These are phyloP conservation scores for Bolborhynchus lineola DNA, from an alignment of 2,113 vertebrate species.

Conservation along the genomic window DNA sequence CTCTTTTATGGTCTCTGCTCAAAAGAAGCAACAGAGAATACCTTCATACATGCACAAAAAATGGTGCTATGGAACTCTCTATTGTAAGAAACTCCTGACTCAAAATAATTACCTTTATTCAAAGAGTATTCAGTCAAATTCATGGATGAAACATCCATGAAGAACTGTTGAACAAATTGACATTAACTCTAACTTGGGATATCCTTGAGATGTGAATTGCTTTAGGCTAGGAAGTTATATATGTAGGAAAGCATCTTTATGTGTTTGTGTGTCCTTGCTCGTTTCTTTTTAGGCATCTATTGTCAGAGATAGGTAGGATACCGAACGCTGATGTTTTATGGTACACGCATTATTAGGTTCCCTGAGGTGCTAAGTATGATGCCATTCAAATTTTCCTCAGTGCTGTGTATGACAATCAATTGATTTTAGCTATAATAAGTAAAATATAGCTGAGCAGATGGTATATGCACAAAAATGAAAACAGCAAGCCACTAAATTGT, in stretches of 20 bases:
- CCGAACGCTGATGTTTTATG: neutral
- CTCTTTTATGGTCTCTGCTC: neutral
- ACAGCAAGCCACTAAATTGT: neutral
- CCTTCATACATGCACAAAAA: neutral
- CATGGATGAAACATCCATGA: neutral
- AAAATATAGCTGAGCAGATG: neutral
- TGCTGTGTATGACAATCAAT: neutral
- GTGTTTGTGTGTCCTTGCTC: neutral
- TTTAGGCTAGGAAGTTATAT: neutral
- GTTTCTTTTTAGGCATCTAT: neutral
- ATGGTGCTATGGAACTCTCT: neutral
- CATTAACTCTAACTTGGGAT: neutral
- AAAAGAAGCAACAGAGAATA: neutral
- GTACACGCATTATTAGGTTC: neutral
- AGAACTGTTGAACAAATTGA: neutral
- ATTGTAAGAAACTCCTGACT: neutral
- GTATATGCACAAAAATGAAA: neutral
- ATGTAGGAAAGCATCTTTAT: neutral
- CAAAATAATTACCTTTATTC: neutral
- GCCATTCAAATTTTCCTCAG: neutral
- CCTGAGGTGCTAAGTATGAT: neutral
- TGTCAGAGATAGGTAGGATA: neutral
- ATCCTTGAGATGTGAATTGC: neutral
- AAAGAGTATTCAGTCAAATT: neutral
- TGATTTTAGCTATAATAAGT: neutral